phyloP scores from a whole-genome alignment of 2,888 invertebrate genomes.

The Lithophane socia region DNA sequence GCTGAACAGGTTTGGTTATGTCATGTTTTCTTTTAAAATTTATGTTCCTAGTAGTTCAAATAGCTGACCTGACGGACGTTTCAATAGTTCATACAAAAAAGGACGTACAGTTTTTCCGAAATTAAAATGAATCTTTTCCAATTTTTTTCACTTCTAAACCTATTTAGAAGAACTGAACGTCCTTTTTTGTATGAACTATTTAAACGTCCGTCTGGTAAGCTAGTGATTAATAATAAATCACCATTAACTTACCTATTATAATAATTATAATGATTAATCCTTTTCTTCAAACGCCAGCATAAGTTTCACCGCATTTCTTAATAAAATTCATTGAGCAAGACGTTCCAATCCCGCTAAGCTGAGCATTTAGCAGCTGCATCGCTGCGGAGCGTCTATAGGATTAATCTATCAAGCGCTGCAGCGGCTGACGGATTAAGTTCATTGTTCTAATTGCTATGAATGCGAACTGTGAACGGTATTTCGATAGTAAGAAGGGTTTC shows the following conservation, averaged over 20 bases:
- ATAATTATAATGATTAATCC: conserved; percentile 9
- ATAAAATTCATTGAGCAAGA: conserved; percentile 30
- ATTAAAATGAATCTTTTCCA: too few relatives aligned
- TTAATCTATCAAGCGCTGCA: conserved; percentile 62
- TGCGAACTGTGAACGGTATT: conserved; percentile 19
- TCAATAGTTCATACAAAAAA: too few relatives aligned
- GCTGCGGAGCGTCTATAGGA: conserved; percentile 38
- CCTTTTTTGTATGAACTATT: neutral
- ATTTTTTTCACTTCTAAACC: too few relatives aligned
- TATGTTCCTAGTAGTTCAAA: too few relatives aligned
- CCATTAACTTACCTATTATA: too few relatives aligned
- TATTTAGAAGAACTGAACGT: too few relatives aligned
- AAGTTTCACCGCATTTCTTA: conserved; percentile 6
- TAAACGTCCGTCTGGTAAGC: too few relatives aligned
- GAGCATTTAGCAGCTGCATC: conserved; percentile 53
- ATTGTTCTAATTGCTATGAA: conserved; percentile 56
- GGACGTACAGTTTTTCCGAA: too few relatives aligned
- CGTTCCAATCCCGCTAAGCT: conserved; percentile 31
- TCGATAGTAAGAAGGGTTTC: neutral
- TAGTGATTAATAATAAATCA: neutral
- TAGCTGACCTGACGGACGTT: too few relatives aligned
- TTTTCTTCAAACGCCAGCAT: neutral
- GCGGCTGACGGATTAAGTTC: conserved; percentile 38
- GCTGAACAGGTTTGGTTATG: too few relatives aligned
- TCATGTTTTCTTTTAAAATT: too few relatives aligned